These are phyloP conservation scores for Myodes glareolus DNA, from an alignment of 2,113 vertebrate species.

Conservation along the genomic window DNA sequence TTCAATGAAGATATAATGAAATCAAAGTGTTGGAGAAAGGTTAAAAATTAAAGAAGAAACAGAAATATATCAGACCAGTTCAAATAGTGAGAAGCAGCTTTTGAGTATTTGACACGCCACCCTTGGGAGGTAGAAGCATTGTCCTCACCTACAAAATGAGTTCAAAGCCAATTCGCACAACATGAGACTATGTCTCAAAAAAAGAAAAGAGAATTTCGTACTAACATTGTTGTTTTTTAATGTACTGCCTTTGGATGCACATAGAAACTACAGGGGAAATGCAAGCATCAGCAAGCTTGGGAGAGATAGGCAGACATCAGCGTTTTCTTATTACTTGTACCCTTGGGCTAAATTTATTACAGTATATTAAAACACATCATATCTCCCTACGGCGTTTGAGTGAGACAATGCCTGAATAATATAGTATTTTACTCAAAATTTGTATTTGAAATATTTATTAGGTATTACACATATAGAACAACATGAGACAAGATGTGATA, in stretches of 20 bases:
- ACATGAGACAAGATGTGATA: background rate
- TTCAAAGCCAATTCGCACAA: background rate
- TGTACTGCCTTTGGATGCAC: background rate
- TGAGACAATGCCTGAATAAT: slow-evolving; percentile 27
- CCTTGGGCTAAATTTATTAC: slow-evolving; percentile 14
- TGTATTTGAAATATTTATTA: slow-evolving; percentile 39
- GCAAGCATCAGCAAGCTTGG: background rate
- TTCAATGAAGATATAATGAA: background rate
- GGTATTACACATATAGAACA: background rate
- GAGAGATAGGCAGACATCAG: background rate
- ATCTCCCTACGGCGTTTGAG: background rate
- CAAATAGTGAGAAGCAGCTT: background rate
- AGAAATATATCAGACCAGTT: background rate
- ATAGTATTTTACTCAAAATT: slow-evolving; percentile 37
- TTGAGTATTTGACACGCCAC: background rate
- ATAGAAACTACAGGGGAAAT: background rate
- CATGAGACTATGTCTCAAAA: background rate
- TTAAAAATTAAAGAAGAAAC: background rate
- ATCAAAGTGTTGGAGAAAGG: background rate
- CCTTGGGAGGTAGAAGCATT: background rate
- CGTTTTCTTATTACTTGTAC: slow-evolving; percentile 41
- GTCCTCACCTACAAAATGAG: background rate
- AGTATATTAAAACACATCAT: background rate
- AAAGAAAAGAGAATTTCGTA: background rate
- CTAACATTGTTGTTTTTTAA: background rate